Percentiles rank a stretch among this genome's conserved stretches.
phyloP scores from a whole-genome alignment of 2,797 vertebrate genomes.

The Phylloscopus collybita region DNA sequence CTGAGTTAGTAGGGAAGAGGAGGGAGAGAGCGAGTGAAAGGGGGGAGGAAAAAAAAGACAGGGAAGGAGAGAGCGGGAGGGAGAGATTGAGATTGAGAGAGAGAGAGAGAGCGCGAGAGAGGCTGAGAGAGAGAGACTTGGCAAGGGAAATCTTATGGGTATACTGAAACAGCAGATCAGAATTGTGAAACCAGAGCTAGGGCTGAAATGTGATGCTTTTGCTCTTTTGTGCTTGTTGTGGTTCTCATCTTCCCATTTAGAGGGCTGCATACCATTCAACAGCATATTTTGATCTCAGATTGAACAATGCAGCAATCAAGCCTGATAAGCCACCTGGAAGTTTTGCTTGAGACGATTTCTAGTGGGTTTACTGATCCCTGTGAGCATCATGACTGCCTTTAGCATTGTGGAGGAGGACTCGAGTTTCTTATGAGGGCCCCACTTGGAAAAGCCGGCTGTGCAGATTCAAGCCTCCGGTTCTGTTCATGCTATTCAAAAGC shows the following conservation, averaged over 20 bases:
- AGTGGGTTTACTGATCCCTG: conserved; percentile 80
- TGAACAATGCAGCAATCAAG: conserved; percentile 76
- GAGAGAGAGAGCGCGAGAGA: neutral
- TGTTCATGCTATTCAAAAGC: conserved; percentile 76
- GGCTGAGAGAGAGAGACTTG: conserved; percentile 59
- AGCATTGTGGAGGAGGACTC: conserved; percentile 85
- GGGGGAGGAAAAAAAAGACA: conserved; percentile 32
- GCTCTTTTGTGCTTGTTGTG: conserved; percentile 73
- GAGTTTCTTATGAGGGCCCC: conserved; percentile 82
- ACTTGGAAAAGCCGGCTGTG: conserved; percentile 83
- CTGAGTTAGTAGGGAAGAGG: conserved; percentile 66
- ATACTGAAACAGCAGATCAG: conserved; percentile 79
- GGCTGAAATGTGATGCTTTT: conserved; percentile 81
- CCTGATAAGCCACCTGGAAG: conserved; percentile 77
- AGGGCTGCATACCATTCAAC: conserved; percentile 68
- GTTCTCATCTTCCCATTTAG: conserved; percentile 64
- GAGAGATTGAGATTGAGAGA: conserved; percentile 24
- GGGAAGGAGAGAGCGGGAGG: conserved; percentile 66
- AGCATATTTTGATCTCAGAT: conserved; percentile 75
- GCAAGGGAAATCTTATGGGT: conserved; percentile 73
- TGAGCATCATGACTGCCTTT: conserved; percentile 83
- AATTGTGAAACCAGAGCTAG: conserved; percentile 77
- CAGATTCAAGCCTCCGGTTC: conserved; percentile 80
- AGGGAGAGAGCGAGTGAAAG: conserved; percentile 56
- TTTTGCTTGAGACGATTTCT: conserved; percentile 81